Evolutionary conservation across 2,888 invertebrate genomes (phyloP).

Genomic region (Atherix ibis): DNA sequence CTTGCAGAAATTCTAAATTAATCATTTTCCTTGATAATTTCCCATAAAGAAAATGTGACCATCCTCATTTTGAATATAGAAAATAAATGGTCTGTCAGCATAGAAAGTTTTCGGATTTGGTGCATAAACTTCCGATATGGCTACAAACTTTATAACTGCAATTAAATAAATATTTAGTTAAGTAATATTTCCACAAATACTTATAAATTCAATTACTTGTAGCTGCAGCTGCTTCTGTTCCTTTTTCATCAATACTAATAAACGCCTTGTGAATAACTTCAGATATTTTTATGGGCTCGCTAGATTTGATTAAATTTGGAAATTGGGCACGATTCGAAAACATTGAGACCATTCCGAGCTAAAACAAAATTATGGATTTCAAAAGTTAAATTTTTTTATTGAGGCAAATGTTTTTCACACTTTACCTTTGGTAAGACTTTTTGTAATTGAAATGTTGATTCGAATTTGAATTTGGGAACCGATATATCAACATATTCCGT

Average conservation of each 20-base stretch:
- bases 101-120: no score
- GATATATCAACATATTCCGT: conserved; percentile 42
- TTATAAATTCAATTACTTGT: conserved; percentile 67
- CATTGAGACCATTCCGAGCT: conserved; percentile 56
- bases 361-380: conserved; percentile 16
- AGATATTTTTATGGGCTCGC: conserved; percentile 41
- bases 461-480: conserved; percentile 66
- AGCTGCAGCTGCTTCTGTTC: conserved; percentile 71
- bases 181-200: no score
- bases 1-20: no score
- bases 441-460: conserved; percentile 49
- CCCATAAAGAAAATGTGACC: no score
- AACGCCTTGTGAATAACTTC: conserved; percentile 71
- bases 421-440: conserved; percentile 48
- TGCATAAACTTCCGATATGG: no score
- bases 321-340: conserved; percentile 48
- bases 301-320: conserved; percentile 39
- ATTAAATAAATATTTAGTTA: no score
- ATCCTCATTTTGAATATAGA: no score
- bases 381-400: no score
- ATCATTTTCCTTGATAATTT: no score
- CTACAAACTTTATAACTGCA: no score
- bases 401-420: no score
- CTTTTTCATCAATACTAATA: conserved; percentile 76
- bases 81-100: no score